Evolutionary conservation across 2,888 invertebrate genomes (phyloP).

Genomic region (Dryadula phaetusa): DNA sequence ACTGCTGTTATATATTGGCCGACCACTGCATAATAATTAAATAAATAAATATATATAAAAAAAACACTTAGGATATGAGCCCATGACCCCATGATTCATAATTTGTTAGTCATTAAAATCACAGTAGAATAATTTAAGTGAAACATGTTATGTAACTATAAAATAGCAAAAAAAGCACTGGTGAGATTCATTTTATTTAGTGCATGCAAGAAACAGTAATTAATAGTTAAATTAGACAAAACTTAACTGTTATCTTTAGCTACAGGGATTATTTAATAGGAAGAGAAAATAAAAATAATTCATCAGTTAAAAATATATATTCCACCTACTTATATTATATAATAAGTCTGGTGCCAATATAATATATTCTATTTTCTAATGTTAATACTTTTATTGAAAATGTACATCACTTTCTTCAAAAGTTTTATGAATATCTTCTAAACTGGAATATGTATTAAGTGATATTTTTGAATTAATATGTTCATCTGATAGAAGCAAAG

Average conservation of each 20-base stretch:
- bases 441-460: constrained; percentile 61
- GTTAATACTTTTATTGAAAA: background rate
- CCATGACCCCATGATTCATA: background rate
- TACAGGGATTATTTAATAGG: background rate
- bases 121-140: background rate
- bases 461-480: constrained; percentile 49
- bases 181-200: too few relatives aligned
- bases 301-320: background rate
- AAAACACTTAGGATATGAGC: background rate
- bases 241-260: background rate
- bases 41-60: too few relatives aligned
- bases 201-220: too few relatives aligned
- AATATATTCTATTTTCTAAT: background rate
- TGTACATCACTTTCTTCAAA: constrained; percentile 46
- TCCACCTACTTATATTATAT: background rate
- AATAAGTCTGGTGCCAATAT: background rate
- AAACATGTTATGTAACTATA: background rate
- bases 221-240: background rate
- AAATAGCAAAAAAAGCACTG: background rate
- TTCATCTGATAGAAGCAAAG: constrained; percentile 66
- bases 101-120: background rate
- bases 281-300: background rate
- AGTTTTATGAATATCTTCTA: constrained; percentile 55
- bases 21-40: too few relatives aligned
- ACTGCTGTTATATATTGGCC: too few relatives aligned